These are phyloP conservation scores for Alcis repandata DNA, from an alignment of 2,888 invertebrate genomes.

Conservation along the genomic window DNA sequence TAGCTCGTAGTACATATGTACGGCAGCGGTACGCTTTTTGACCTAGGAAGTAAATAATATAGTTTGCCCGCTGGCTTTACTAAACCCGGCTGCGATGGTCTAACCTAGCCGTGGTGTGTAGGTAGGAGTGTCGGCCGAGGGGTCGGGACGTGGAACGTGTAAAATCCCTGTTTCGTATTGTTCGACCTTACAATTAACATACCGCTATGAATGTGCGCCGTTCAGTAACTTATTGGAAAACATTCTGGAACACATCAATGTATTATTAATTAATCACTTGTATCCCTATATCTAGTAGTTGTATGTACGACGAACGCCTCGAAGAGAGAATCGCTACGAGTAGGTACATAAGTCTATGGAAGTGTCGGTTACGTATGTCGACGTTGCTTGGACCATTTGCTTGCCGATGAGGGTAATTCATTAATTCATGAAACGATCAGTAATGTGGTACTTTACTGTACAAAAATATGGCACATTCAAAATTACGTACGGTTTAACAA, in stretches of 20 bases:
- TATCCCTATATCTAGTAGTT: conserved; percentile 48
- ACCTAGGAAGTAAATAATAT: too few relatives aligned
- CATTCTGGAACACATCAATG: conserved; percentile 79
- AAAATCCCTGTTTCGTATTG: conserved; percentile 79
- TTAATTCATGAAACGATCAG: too few relatives aligned
- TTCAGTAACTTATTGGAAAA: conserved; percentile 75
- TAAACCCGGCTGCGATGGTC: background rate
- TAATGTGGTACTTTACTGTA: background rate
- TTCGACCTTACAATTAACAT: conserved; percentile 62
- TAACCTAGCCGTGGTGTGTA: background rate
- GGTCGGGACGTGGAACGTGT: conserved; percentile 52
- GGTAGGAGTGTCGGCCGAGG: background rate
- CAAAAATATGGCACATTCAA: too few relatives aligned
- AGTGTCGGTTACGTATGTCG: background rate
- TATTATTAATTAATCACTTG: conserved; percentile 46
- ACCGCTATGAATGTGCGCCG: conserved; percentile 62
- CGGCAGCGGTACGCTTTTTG: too few relatives aligned
- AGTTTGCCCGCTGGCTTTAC: too few relatives aligned
- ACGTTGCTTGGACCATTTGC: conserved; percentile 9
- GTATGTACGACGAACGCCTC: conserved; percentile 23
- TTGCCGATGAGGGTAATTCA: background rate
- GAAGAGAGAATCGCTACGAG: conserved; percentile 4
- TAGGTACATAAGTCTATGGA: background rate
- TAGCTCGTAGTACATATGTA: too few relatives aligned
- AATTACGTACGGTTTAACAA: background rate